Conservation (phyloP, 2,888 invertebrate species). For the Cartodere bifasciata region DNA sequence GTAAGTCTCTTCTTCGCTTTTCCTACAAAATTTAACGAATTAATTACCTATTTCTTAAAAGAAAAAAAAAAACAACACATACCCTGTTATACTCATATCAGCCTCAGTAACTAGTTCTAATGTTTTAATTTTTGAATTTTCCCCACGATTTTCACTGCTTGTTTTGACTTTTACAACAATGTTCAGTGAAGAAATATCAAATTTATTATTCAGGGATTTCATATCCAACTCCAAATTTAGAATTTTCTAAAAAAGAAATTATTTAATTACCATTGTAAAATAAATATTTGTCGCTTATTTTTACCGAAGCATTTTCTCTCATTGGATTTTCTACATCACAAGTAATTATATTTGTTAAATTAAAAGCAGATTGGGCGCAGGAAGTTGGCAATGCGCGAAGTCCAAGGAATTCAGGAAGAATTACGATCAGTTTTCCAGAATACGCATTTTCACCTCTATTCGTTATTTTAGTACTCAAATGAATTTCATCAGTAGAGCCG, state of each 20-base stretch:
- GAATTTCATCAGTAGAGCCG: conserved; percentile 26
- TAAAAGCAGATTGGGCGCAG: conserved; percentile 21
- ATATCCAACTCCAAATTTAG: conserved; percentile 25
- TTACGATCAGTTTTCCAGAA: conserved; percentile 35
- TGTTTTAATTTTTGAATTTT: conserved; percentile 18
- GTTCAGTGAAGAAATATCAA: conserved; percentile 16
- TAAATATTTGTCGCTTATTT: neutral
- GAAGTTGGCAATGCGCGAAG: conserved; percentile 21
- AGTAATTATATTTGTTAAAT: conserved; percentile 18
- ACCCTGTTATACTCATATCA: conserved; percentile 33
- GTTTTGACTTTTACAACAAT: conserved; percentile 26
- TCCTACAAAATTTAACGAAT: conserved; percentile 21
- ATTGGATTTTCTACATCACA: conserved; percentile 29
- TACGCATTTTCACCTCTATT: conserved; percentile 40
- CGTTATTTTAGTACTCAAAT: conserved; percentile 25
- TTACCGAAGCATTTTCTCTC: conserved; percentile 15
- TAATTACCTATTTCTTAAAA: conserved; percentile 4
- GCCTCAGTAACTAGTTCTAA: conserved; percentile 28
- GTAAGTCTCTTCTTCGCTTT: conserved; percentile 30
- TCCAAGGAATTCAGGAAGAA: conserved; percentile 29
- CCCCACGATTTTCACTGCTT: conserved; percentile 28
- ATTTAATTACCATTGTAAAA: too few relatives aligned
- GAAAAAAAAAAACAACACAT: conserved; percentile 4
- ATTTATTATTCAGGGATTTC: conserved; percentile 21
- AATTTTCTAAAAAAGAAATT: conserved; percentile 18